These are phyloP conservation scores for Lucinisca nassula DNA, from an alignment of 2,888 invertebrate genomes.

Conservation along the genomic window DNA sequence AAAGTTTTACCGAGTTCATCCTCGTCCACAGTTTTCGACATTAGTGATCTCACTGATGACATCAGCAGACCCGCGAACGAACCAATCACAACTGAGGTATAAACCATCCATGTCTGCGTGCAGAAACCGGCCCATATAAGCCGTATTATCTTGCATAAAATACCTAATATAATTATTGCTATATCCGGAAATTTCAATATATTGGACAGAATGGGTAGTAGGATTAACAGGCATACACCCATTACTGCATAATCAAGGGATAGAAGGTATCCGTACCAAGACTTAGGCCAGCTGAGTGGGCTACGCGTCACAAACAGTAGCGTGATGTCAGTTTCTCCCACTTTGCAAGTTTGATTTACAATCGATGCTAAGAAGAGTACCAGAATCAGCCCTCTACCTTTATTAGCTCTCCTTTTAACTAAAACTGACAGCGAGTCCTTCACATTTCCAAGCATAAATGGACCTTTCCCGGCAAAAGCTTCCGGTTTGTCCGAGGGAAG, in stretches of 20 bases:
- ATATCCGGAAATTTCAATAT: conserved; percentile 81
- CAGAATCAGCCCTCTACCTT: conserved; percentile 76
- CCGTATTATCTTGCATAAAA: conserved; percentile 84
- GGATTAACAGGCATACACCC: conserved; percentile 84
- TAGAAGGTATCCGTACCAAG: conserved; percentile 86
- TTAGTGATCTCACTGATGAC: conserved; percentile 83
- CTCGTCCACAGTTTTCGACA: conserved; percentile 85
- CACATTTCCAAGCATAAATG: conserved; percentile 72
- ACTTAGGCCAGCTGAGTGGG: conserved; percentile 85
- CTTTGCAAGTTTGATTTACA: conserved; percentile 84
- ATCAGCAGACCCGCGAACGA: conserved; percentile 85
- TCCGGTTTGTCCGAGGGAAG: conserved; percentile 53
- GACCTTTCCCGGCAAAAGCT: conserved; percentile 36
- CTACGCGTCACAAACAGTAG: conserved; percentile 84
- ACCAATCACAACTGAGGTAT: conserved; percentile 83
- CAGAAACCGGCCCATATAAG: conserved; percentile 82
- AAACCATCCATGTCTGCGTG: conserved; percentile 84
- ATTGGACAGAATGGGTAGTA: conserved; percentile 85
- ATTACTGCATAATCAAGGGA: conserved; percentile 87
- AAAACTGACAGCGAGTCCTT: conserved; percentile 80
- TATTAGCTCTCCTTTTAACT: conserved; percentile 70
- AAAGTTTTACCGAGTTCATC: conserved; percentile 87
- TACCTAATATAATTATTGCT: conserved; percentile 83
- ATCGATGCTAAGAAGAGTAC: conserved; percentile 80
- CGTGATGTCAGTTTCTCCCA: conserved; percentile 87